Percentiles rank a stretch among this genome's conserved stretches.
These are phyloP conservation scores for Tragopan temminckii DNA, from an alignment of 2,797 vertebrate species.

Conservation along the genomic window DNA sequence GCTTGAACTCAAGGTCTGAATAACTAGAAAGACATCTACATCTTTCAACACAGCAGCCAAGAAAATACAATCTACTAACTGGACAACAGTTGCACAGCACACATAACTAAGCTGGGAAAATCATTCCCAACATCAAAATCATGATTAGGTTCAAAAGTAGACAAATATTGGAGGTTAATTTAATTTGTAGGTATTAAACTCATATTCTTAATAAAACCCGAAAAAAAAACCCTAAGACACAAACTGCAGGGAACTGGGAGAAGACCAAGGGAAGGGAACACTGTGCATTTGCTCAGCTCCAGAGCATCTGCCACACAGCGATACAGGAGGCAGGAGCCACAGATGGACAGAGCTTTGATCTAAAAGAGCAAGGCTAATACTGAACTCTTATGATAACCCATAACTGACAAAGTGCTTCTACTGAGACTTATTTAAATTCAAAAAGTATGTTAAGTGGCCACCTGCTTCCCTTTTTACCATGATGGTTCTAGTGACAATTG, in stretches of 20 bases:
- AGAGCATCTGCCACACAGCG: not conserved
- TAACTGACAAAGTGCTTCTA: constrained; percentile 30
- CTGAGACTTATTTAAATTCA: constrained; percentile 57
- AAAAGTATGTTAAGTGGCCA: constrained; percentile 65
- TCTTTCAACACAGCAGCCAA: not conserved
- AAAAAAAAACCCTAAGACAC: not conserved
- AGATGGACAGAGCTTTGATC: not conserved
- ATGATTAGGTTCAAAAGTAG: not conserved
- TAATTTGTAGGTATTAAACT: not conserved
- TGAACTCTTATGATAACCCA: constrained; percentile 6
- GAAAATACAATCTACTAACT: not conserved
- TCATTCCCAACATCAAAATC: not conserved
- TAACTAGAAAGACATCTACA: not conserved
- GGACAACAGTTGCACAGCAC: not conserved
- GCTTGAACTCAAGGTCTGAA: not conserved
- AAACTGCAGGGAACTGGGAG: not conserved
- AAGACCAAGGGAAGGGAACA: not conserved
- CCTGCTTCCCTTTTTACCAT: constrained; percentile 55
- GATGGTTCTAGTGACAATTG: constrained; percentile 51
- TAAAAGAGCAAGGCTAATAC: constrained; percentile 19
- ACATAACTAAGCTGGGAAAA: not conserved
- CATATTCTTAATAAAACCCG: not conserved
- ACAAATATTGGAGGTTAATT: not conserved
- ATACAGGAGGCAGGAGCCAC: not conserved
- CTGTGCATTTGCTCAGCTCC: not conserved